A percentile compares a stretch with the other conserved stretches of the same genome.
Conservation (phyloP, 2,113 vertebrate genomes). For the Nestor notabilis region DNA sequence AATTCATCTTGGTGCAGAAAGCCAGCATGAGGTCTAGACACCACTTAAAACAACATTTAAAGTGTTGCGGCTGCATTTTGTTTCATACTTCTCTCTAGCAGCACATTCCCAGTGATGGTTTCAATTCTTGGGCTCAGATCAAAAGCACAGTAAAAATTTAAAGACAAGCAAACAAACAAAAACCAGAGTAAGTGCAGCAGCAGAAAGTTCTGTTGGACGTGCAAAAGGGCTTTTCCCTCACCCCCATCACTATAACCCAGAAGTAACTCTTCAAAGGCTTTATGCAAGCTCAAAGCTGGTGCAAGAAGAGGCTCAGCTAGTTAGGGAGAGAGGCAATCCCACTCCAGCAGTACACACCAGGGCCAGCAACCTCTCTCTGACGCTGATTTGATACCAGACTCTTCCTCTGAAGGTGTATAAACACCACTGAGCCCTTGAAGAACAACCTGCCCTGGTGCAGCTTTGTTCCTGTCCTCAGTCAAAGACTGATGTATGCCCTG, state of each 20-base stretch:
- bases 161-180: conserved; percentile 52
- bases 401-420: not conserved
- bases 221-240: not conserved
- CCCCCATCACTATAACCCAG: not conserved
- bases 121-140: conserved; percentile 39
- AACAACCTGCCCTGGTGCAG: not conserved
- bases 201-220: not conserved
- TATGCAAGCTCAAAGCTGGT: not conserved
- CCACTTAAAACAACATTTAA: conserved; percentile 55
- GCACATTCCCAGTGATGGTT: conserved; percentile 31
- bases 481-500: not conserved
- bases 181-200: not conserved
- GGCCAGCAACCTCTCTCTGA: not conserved
- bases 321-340: not conserved
- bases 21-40: conserved; percentile 45
- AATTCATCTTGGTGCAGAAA: conserved; percentile 16
- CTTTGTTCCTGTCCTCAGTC: not conserved
- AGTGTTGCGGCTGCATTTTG: conserved; percentile 46
- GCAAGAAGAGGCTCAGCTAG: not conserved
- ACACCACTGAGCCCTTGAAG: not conserved
- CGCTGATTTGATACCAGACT: not conserved
- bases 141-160: conserved; percentile 48
- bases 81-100: conserved; percentile 28
- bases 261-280: not conserved
- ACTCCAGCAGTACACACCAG: not conserved